Evolutionary conservation across 1,140 invertebrate genomes (phyloP), one percentile per base, ranked within the genome.

Genomic region (Hestina assimilis): DNA sequence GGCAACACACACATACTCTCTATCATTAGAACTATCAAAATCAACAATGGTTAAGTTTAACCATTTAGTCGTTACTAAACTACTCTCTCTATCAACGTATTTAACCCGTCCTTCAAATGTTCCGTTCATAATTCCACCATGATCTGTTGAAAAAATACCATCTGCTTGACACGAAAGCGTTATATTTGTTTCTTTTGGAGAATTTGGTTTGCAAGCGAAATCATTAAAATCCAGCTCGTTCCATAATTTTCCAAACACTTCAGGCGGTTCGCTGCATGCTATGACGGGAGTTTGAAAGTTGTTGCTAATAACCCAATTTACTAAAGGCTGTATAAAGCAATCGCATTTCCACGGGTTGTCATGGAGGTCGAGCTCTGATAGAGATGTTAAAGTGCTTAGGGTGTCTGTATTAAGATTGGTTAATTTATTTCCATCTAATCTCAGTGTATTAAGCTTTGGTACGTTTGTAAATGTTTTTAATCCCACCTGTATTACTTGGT

Each of bases 301-400:
- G 23, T 90, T 90, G 20, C 90, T 89, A 0, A 95, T 91, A 7
- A 93, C 89, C 92, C 93, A 96, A 62, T 96, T 91, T 15, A 94
- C 91, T 58, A 98, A 95, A 4, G 89, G 90, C 65, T 95, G 93
- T 40, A 98, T 82, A 51, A 93, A 91, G 68, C 96, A 98, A 78
- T 97, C 95, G 71, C 96, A 98, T 31, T 93, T 91, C 96, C 96
- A 98, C 0, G 93, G 93, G 78, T 98, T 98, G 51, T 93, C 92
- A 47, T 93, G 91, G 0, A 98, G 85, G 45, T 93, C 94, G 1
- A 97, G 81, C 58, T 93, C 93, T 9, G 91, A 91, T 11, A 97
- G 79, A 23, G 91, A 92, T 0, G 87, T 86, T 21, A 95, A 75
- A 11, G 89, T 81, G 24, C 89, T 87, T 24, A 95, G 90, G 0